These are phyloP conservation scores for Prosopocoilus inquinatus DNA, from an alignment of 2,888 invertebrate genomes.

Conservation along the genomic window DNA sequence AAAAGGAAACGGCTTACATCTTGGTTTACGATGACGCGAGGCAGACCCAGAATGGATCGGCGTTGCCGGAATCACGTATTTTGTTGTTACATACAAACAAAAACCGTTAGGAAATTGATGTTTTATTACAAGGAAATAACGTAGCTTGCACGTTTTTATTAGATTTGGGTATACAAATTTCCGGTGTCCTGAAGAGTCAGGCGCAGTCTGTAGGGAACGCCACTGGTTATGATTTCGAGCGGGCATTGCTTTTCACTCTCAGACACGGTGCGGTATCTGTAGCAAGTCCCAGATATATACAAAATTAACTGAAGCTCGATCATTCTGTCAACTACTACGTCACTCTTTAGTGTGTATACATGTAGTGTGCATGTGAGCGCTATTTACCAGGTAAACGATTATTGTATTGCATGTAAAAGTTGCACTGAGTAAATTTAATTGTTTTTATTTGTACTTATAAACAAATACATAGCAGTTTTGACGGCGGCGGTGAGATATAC, in stretches of 20 bases:
- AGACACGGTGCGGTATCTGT: constrained; percentile 17
- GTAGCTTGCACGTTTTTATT: too few relatives aligned
- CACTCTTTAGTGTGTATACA: constrained; percentile 19
- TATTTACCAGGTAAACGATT: constrained; percentile 28
- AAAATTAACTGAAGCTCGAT: constrained; percentile 49
- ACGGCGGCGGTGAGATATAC: too few relatives aligned
- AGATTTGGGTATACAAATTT: too few relatives aligned
- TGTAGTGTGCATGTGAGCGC: constrained; percentile 30
- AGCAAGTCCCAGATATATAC: constrained; percentile 48
- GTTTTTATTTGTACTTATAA: constrained; percentile 5
- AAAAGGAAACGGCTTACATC: too few relatives aligned
- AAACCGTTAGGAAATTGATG: too few relatives aligned
- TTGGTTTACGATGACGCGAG: too few relatives aligned
- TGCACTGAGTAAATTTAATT: constrained; percentile 2
- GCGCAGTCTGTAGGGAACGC: constrained; percentile 11
- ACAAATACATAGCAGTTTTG: neutral
- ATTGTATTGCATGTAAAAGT: constrained; percentile 12
- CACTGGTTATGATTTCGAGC: constrained; percentile 21
- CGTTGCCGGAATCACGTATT: too few relatives aligned
- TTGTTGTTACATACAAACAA: too few relatives aligned
- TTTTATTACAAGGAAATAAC: too few relatives aligned
- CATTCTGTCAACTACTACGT: constrained; percentile 26
- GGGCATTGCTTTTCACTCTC: constrained; percentile 20
- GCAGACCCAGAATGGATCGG: too few relatives aligned
- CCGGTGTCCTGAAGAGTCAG: too few relatives aligned